These are phyloP conservation scores for Nemotelus pantherinus DNA, from an alignment of 2,888 invertebrate genomes.

Conservation along the genomic window DNA sequence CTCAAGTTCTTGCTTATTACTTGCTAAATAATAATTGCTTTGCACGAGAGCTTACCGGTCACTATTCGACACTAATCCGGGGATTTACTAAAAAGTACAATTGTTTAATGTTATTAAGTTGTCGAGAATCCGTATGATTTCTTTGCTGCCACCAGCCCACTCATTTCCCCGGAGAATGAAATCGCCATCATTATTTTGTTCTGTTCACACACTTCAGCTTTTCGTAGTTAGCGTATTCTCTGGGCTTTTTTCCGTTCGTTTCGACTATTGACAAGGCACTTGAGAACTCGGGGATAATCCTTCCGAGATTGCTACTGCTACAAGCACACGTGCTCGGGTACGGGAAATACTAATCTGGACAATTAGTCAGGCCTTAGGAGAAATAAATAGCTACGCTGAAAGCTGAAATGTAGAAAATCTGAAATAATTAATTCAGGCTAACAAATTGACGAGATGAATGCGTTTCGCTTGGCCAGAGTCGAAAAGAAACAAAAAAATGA, in stretches of 20 bases:
- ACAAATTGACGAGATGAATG: conserved; percentile 14
- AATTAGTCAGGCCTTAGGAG: conserved; percentile 30
- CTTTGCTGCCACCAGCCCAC: not conserved
- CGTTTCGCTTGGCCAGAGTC: not conserved
- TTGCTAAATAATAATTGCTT: conserved; percentile 3
- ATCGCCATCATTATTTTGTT: not conserved
- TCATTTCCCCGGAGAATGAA: not conserved
- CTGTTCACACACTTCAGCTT: not conserved
- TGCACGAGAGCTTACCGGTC: not conserved
- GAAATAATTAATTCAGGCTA: conserved; percentile 30
- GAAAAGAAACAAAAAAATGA: not conserved
- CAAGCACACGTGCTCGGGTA: too few species aligned
- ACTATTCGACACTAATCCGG: conserved; percentile 32
- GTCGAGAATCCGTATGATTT: conserved; percentile 32
- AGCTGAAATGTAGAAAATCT: conserved; percentile 28
- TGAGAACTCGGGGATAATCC: conserved; percentile 31
- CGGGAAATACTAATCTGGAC: conserved; percentile 14
- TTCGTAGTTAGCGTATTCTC: not conserved
- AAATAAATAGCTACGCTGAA: conserved; percentile 37
- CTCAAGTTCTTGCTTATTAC: conserved; percentile 6
- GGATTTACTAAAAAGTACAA: conserved; percentile 36
- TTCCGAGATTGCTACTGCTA: conserved; percentile 11
- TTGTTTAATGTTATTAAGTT: conserved; percentile 38
- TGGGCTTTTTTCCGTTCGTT: conserved; percentile 1
- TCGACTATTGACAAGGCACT: conserved; percentile 20